A percentile compares a stretch with the other conserved stretches of the same genome.
phyloP scores from a whole-genome alignment of 1,140 invertebrate genomes.

The Drosophila simulans region DNA sequence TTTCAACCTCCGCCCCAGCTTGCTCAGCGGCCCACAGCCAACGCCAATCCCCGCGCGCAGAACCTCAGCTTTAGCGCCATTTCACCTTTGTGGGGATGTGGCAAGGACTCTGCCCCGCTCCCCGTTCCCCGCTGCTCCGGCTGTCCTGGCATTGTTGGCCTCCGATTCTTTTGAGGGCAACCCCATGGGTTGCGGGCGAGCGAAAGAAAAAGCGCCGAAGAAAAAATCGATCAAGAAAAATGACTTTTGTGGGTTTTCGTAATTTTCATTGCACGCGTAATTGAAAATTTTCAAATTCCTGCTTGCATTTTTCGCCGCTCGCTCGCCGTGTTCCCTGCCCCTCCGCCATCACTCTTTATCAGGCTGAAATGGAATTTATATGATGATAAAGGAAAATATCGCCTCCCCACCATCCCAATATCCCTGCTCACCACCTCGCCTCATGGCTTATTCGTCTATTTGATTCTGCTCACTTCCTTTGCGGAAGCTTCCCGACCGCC shows the following conservation, averaged over 20 bases:
- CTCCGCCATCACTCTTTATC: slow-evolving; percentile 37
- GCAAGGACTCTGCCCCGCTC: slow-evolving; percentile 38
- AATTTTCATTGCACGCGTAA: slow-evolving; percentile 83
- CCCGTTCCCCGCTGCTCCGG: not conserved
- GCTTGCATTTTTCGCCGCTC: slow-evolving; percentile 69
- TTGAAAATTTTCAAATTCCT: slow-evolving; percentile 83
- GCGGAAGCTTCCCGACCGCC: slow-evolving; percentile 13
- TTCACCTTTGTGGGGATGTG: slow-evolving; percentile 59
- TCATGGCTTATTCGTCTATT: slow-evolving; percentile 32
- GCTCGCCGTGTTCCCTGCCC: not conserved
- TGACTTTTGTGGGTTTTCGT: slow-evolving; percentile 83
- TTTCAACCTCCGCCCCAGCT: slow-evolving; percentile 18
- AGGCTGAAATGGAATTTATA: slow-evolving; percentile 70
- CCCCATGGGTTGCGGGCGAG: slow-evolving; percentile 7
- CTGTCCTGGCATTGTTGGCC: slow-evolving; percentile 65
- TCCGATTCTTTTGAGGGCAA: slow-evolving; percentile 74
- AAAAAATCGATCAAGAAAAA: slow-evolving; percentile 83
- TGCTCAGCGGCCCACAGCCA: slow-evolving; percentile 2
- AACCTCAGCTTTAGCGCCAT: slow-evolving; percentile 47
- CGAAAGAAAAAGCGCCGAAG: slow-evolving; percentile 10
- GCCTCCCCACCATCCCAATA: not conserved
- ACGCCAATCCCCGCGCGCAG: slow-evolving; percentile 19
- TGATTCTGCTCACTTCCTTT: slow-evolving; percentile 22
- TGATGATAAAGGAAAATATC: slow-evolving; percentile 78
- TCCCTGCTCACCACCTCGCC: not conserved